Evolutionary conservation across 2,888 invertebrate genomes (phyloP).

Genomic region (Ochropleura leucogaster): DNA sequence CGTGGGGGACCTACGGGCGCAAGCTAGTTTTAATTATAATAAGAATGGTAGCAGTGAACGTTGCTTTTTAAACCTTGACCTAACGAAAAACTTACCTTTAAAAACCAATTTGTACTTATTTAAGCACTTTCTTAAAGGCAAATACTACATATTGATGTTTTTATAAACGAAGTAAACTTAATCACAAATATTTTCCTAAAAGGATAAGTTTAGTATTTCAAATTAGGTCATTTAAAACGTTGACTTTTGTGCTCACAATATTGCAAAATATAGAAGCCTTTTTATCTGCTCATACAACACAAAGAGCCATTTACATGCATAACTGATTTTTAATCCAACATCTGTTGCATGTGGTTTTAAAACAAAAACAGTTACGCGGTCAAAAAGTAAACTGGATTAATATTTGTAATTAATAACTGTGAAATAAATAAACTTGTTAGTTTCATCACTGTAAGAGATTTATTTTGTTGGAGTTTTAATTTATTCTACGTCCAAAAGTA

Average conservation of each 20-base stretch:
- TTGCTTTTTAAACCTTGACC: neutral
- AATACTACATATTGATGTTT: too few relatives aligned
- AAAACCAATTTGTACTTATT: neutral
- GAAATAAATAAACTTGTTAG: neutral
- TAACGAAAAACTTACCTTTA: neutral
- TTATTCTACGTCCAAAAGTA: too few relatives aligned
- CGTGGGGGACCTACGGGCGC: too few relatives aligned
- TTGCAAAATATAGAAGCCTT: neutral
- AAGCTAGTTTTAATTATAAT: too few relatives aligned
- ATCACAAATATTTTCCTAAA: too few relatives aligned
- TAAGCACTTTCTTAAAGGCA: neutral
- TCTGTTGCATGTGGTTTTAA: constrained; percentile 49
- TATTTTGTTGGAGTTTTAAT: too few relatives aligned
- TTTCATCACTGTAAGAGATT: neutral
- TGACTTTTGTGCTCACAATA: neutral
- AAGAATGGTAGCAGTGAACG: neutral
- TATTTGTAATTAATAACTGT: neutral
- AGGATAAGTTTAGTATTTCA: neutral
- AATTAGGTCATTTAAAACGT: neutral
- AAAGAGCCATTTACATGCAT: constrained; percentile 17
- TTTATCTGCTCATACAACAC: neutral
- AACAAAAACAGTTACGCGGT: neutral
- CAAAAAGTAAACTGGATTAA: constrained; percentile 8
- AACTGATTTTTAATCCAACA: constrained; percentile 39
- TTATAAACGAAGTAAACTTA: too few relatives aligned